Conservation (phyloP, 1,140 invertebrate genomes). For the Drosophila repletoides region DNA sequence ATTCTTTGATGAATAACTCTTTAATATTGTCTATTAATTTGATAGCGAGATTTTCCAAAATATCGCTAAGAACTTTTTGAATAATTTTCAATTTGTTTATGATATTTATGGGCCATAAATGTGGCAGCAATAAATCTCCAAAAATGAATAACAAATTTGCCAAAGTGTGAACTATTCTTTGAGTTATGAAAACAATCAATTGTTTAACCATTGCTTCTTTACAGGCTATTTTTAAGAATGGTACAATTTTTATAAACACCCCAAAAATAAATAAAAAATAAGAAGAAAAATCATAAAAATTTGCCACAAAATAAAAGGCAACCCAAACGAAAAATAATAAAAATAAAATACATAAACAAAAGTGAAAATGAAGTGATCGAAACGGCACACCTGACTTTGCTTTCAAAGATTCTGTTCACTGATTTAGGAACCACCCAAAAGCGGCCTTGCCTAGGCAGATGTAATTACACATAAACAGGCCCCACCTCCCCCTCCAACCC, state of each 20-base stretch:
- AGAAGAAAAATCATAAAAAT: constrained; percentile 61
- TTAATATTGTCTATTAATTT: no score
- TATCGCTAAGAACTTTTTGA: no score
- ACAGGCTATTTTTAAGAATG: constrained; percentile 27
- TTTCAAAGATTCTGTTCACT: not conserved
- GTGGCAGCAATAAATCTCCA: not conserved
- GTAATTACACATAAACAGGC: constrained; percentile 56
- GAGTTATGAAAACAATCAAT: constrained; percentile 24
- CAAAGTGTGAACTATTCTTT: not conserved
- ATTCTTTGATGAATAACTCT: no score
- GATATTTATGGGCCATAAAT: not conserved
- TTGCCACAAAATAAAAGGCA: constrained; percentile 39
- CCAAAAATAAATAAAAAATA: no score
- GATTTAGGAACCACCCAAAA: constrained; percentile 12
- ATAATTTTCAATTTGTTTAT: constrained; percentile 9
- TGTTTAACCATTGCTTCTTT: constrained; percentile 20
- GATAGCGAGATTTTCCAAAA: no score
- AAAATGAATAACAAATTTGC: not conserved
- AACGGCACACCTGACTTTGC: constrained; percentile 9
- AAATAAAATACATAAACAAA: constrained; percentile 25
- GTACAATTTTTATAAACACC: constrained; percentile 58
- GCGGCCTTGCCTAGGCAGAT: constrained; percentile 58
- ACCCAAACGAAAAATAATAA: constrained; percentile 10
- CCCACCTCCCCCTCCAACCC: no score
- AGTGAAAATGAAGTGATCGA: constrained; percentile 33